phyloP scores from a whole-genome alignment of 2,113 vertebrate genomes.

The Lophius piscatorius region DNA sequence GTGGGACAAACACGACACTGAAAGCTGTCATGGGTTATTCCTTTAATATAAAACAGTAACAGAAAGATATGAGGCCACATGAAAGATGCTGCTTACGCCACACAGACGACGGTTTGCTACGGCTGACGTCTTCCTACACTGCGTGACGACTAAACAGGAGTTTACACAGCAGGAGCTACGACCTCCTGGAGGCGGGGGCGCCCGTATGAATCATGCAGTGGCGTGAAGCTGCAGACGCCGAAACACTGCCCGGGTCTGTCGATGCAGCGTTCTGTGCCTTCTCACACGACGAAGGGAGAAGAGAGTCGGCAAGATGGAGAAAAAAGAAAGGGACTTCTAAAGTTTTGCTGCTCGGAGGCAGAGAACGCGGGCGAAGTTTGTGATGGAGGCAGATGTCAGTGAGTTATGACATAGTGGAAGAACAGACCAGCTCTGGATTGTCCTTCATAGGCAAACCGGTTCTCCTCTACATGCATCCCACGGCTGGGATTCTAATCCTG shows the following conservation, averaged over 20 bases:
- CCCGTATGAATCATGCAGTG: slow-evolving; percentile 39
- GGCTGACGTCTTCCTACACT: slow-evolving; percentile 18
- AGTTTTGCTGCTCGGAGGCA: not conserved
- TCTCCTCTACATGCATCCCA: slow-evolving; percentile 35
- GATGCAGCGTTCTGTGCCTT: not conserved
- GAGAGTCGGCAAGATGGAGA: not conserved
- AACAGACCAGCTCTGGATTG: slow-evolving; percentile 1
- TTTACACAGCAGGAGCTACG: slow-evolving; percentile 38
- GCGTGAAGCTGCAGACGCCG: slow-evolving; percentile 9
- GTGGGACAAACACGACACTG: not conserved
- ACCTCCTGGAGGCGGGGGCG: slow-evolving; percentile 9
- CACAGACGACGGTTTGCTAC: too few species aligned
- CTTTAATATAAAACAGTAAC: slow-evolving; percentile 81
- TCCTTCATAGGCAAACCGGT: slow-evolving; percentile 16
- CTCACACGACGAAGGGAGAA: not conserved
- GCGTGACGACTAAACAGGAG: slow-evolving; percentile 42
- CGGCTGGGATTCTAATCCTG: not conserved
- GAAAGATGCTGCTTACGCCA: slow-evolving; percentile 65
- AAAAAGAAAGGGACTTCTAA: not conserved
- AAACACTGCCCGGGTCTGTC: not conserved
- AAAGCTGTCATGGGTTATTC: slow-evolving; percentile 39
- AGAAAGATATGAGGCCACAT: slow-evolving; percentile 75
- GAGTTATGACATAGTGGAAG: slow-evolving; percentile 12
- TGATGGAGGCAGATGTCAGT: slow-evolving; percentile 27
- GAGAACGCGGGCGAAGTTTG: not conserved